Percentiles rank a stretch among this genome's conserved stretches.
Conservation (phyloP, 2,113 vertebrate species). For the Anoura caudifer region DNA sequence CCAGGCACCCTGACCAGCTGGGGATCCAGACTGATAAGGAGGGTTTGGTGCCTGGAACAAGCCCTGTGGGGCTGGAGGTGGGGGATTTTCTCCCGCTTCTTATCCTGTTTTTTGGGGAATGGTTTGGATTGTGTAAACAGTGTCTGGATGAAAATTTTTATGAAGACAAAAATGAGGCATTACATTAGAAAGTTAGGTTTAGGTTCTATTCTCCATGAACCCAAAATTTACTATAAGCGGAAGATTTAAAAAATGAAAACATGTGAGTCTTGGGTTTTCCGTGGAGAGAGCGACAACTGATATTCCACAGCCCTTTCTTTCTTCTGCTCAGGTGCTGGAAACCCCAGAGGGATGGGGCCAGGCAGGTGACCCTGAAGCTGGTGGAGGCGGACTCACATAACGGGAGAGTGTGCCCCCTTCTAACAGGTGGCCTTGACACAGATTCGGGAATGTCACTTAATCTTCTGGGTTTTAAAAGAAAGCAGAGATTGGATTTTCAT, state of each 20-base stretch:
- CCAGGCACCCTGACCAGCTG: background rate
- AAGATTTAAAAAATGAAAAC: background rate
- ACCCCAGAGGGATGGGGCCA: background rate
- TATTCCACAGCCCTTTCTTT: background rate
- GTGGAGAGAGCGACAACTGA: background rate
- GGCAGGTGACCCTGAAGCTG: background rate
- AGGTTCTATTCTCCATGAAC: background rate
- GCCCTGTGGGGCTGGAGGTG: background rate
- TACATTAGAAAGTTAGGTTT: background rate
- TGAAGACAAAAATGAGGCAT: background rate
- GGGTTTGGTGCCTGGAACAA: background rate
- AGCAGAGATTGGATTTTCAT: background rate
- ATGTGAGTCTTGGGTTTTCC: background rate
- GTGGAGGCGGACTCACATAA: background rate
- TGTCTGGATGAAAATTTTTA: background rate
- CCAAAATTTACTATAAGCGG: background rate
- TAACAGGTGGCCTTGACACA: background rate
- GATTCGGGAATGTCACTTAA: background rate
- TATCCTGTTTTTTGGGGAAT: slow-evolving; percentile 5
- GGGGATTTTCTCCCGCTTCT: background rate
- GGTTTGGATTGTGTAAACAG: background rate
- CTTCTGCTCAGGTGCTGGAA: background rate
- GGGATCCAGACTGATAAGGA: background rate
- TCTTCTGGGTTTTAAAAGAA: background rate
- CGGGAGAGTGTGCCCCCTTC: background rate